Conservation (phyloP, 2,113 vertebrate genomes). For the Dasyornis broadbenti region DNA sequence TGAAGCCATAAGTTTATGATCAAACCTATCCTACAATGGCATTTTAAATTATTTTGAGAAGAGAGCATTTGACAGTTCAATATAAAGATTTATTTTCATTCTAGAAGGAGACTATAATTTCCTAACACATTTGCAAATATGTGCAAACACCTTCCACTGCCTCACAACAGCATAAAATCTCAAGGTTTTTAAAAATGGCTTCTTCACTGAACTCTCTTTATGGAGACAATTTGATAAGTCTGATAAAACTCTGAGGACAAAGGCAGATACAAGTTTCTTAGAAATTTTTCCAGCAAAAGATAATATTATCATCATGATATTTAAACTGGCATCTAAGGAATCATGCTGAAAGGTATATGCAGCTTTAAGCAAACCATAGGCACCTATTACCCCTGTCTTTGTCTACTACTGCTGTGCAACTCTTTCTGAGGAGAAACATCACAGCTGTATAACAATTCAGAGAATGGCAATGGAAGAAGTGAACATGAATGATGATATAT, state of each 20-base stretch:
- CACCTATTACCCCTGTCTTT: not conserved
- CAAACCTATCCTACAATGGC: not conserved
- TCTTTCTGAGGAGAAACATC: not conserved
- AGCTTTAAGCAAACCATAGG: not conserved
- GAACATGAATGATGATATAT: not conserved
- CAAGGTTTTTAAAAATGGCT: not conserved
- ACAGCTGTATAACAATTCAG: not conserved
- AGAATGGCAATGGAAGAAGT: not conserved
- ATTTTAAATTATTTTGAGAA: not conserved
- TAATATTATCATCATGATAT: not conserved
- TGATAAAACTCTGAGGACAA: not conserved
- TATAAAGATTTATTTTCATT: not conserved
- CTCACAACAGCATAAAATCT: not conserved
- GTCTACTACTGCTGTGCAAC: not conserved
- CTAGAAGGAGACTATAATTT: not conserved
- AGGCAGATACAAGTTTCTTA: not conserved
- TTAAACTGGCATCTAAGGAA: not conserved
- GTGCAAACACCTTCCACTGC: not conserved
- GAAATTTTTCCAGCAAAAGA: not conserved
- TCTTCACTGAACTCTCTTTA: not conserved
- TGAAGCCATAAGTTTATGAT: not conserved
- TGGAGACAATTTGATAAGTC: not conserved
- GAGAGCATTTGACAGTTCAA: not conserved
- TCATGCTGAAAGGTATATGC: not conserved
- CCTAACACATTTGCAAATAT: not conserved